Evolutionary conservation across 2,113 vertebrate genomes (phyloP), one percentile per base, ranked within the genome.

Genomic region (Columba livia): DNA sequence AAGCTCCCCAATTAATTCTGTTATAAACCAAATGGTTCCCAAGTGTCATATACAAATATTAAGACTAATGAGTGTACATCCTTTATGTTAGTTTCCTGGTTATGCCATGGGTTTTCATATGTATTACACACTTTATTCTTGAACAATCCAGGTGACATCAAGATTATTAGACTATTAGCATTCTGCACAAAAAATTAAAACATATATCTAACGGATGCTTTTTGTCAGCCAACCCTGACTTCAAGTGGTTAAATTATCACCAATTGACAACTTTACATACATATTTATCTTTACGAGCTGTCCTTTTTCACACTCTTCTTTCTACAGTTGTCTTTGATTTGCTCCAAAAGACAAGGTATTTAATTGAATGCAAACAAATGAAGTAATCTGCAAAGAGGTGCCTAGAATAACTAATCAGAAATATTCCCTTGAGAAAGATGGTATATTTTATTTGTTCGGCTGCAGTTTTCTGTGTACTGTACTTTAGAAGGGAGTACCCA

Each of bases 1-100:
- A 95, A 95, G 90, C 67, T 74, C 75, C 91, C 91, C 90, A 93
- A 78, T 91, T 96, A 96, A 80, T 96, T 88, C 85, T 78, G 71
- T 84, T 96, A 94, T 56, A 93, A 89, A 53, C 38, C 69, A 74
- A 91, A 94, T 48, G 42, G 83, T 81, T 96, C 91, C 89, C 89
- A 94, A 81, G 80, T 58, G 86, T 93, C 73, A 60, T 26, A 93
- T 40, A 84, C 16, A 78, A 84, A 84, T 93, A 96, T 57, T 84
- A 93, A 86, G 61, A 92, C 66, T 86, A 95, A 89, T 75, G 48
- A 89, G 17, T 15, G 29, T 36, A 94, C 16, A 53, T 77, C 50
- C 48, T 90, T 95, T 74, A 38, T 73, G 32, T 64, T 93, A 89
- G 70, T 86, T 65, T 88, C 65, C 61, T 58, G 29, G 72, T 64